Percentiles rank a stretch among this genome's conserved stretches.
Conservation (phyloP, 1,140 invertebrate species). For the Euschistus heros region DNA sequence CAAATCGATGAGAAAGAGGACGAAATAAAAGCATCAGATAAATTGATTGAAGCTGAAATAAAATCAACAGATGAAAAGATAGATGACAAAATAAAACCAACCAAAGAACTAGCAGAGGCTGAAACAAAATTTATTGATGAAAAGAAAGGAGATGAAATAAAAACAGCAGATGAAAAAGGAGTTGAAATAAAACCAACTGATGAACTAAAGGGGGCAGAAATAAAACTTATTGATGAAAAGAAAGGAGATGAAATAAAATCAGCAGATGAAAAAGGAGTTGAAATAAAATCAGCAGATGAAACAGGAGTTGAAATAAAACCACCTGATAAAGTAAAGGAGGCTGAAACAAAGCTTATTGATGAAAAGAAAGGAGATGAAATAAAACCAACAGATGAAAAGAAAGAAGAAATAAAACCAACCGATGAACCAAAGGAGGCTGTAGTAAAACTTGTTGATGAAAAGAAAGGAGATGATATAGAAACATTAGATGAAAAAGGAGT, state of each 20-base stretch:
- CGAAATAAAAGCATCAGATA: not conserved
- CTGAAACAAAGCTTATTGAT: not conserved
- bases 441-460: not conserved
- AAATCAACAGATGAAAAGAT: not conserved
- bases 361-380: not conserved
- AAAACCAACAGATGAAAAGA: not conserved
- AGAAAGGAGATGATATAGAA: not conserved
- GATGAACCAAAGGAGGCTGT: not conserved
- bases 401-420: not conserved
- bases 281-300: not conserved
- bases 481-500: not conserved
- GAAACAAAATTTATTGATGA: not conserved
- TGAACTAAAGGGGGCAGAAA: too few species aligned
- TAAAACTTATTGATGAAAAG: not conserved
- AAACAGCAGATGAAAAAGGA: not conserved
- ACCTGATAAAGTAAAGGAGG: slow-evolving; percentile 11
- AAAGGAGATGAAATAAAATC: not conserved
- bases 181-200: not conserved
- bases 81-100: not conserved
- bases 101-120: not conserved
- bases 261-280: slow-evolving; percentile 4
- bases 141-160: slow-evolving; percentile 1
- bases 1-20: not conserved
- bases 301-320: not conserved
- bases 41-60: not conserved